Conservation (phyloP, 2,113 vertebrate species). For the Trogon melanurus region DNA sequence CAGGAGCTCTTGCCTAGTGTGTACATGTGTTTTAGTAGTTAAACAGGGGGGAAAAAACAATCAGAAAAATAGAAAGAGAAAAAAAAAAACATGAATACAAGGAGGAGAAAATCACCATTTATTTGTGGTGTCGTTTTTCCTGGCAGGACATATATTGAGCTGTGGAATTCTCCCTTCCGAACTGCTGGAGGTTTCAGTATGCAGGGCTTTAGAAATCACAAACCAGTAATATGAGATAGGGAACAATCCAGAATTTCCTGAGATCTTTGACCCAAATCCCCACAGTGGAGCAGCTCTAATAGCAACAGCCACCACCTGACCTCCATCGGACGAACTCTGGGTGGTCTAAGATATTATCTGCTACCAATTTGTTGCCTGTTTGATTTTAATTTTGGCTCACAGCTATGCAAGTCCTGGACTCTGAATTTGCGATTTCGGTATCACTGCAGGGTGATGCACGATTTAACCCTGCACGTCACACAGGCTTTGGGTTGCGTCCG, state of each 20-base stretch:
- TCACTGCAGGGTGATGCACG: background rate
- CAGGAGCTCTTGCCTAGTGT: background rate
- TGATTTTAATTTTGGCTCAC: background rate
- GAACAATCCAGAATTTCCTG: background rate
- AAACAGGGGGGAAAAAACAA: background rate
- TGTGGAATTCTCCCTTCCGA: background rate
- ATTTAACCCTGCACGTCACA: accelerated
- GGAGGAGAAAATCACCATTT: background rate
- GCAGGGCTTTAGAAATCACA: background rate
- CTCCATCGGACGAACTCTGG: background rate
- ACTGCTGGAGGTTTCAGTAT: background rate
- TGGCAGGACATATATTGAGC: background rate
- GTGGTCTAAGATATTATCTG: background rate
- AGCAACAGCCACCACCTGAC: background rate
- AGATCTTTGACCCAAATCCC: background rate
- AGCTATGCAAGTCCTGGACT: background rate
- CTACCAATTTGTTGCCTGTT: background rate
- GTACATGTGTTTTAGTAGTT: background rate
- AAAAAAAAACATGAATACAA: background rate
- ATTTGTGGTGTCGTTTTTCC: background rate
- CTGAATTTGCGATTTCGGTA: background rate
- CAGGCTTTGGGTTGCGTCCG: background rate
- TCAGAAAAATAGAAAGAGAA: background rate
- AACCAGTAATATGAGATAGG: background rate
- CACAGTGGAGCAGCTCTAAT: background rate